Percentiles rank a stretch among this genome's conserved stretches.
These are phyloP conservation scores for Dasysyrphus albostriatus DNA, from an alignment of 2,888 invertebrate genomes.

Conservation along the genomic window DNA sequence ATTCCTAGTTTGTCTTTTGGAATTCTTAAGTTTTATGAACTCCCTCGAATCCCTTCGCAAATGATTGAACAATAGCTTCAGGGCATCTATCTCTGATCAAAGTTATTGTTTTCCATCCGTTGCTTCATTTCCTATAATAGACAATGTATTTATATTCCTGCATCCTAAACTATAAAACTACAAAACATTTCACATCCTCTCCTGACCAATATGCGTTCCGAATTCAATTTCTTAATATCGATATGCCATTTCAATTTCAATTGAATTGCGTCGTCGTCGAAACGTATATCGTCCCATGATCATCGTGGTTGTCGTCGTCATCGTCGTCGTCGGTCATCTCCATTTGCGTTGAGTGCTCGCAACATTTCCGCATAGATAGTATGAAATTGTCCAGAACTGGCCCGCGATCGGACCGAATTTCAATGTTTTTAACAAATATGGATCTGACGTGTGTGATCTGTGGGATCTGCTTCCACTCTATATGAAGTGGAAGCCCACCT, in stretches of 20 bases:
- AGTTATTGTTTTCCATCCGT: conserved; percentile 36
- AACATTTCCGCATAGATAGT: conserved; percentile 63
- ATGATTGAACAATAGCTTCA: neutral
- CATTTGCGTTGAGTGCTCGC: conserved; percentile 58
- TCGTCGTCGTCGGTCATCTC: conserved; percentile 56
- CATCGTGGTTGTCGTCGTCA: neutral
- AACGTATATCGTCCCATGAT: conserved; percentile 1
- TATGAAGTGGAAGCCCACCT: conserved; percentile 70
- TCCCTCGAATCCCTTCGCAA: neutral
- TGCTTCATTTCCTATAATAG: conserved; percentile 8
- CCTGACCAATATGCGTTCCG: conserved; percentile 32
- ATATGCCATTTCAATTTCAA: conserved; percentile 53
- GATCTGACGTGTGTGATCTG: conserved; percentile 71
- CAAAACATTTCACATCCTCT: conserved; percentile 27
- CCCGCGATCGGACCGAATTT: conserved; percentile 63
- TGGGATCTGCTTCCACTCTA: conserved; percentile 57
- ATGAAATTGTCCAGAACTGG: conserved; percentile 47
- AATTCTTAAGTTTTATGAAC: conserved; percentile 6
- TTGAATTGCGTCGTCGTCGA: conserved; percentile 46
- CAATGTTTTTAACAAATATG: conserved; percentile 73
- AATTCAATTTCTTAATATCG: conserved; percentile 55
- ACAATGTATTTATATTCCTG: conserved; percentile 9
- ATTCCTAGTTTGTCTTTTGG: neutral
- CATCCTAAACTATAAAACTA: conserved; percentile 5
- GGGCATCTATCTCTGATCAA: conserved; percentile 45